Conservation (phyloP, 2,113 vertebrate species). For the Ceratotherium simum region DNA sequence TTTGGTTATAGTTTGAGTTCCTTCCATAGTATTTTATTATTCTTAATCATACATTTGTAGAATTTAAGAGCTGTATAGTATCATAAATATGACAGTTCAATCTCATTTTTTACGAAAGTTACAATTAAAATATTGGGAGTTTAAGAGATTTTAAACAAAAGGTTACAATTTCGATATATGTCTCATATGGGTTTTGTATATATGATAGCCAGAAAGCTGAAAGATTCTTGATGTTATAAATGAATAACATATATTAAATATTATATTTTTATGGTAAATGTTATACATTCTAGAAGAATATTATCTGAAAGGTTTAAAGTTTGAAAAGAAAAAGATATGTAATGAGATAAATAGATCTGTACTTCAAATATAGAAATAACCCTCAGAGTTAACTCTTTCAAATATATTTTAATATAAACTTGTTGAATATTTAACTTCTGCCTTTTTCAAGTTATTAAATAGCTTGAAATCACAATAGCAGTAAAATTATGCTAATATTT, state of each 20-base stretch:
- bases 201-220: not conserved
- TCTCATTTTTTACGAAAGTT: not conserved
- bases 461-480: not conserved
- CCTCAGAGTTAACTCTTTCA: constrained; percentile 22
- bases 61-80: not conserved
- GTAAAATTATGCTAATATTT: constrained; percentile 40
- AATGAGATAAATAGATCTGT: not conserved
- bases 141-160: constrained; percentile 25
- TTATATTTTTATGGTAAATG: constrained; percentile 34
- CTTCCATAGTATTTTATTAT: constrained; percentile 14
- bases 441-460: constrained; percentile 1
- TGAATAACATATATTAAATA: not conserved
- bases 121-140: not conserved
- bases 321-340: not conserved
- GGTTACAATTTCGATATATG: not conserved
- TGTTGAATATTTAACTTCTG: not conserved
- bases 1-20: constrained; percentile 29
- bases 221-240: constrained; percentile 49
- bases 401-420: constrained; percentile 33
- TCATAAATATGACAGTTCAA: not conserved
- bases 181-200: not conserved
- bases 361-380: constrained; percentile 37
- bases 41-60: constrained; percentile 11
- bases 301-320: constrained; percentile 22
- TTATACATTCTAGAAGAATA: constrained; percentile 6